These are phyloP conservation scores for Cyanoramphus novaezelandiae DNA, from an alignment of 2,113 vertebrate species.

Conservation along the genomic window DNA sequence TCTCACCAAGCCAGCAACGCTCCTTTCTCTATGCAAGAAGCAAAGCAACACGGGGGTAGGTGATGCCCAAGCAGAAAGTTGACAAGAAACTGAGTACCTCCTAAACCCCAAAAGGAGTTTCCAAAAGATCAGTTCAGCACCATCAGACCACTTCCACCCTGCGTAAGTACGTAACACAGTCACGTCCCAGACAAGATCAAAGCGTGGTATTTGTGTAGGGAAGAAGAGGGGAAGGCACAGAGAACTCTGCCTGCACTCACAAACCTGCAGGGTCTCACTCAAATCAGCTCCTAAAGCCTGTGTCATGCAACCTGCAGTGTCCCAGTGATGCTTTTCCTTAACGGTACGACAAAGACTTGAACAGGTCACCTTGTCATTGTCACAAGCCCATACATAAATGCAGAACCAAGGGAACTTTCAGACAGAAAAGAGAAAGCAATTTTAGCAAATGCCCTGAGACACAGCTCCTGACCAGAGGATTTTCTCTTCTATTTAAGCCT, in stretches of 20 bases:
- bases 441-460: not conserved
- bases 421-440: not conserved
- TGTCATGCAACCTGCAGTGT: not conserved
- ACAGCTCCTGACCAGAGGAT: not conserved
- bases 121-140: not conserved
- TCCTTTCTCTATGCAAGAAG: not conserved
- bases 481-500: not conserved
- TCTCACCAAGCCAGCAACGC: not conserved
- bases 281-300: not conserved
- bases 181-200: not conserved
- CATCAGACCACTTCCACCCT: not conserved
- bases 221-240: not conserved
- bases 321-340: not conserved
- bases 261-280: not conserved
- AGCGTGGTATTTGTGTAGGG: accelerated
- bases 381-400: not conserved
- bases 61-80: no score
- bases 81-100: not conserved
- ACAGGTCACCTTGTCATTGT: not conserved
- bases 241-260: not conserved
- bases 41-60: not conserved
- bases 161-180: accelerated
- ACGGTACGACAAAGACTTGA: no score
- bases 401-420: not conserved
- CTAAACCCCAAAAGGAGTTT: not conserved